Evolutionary conservation across 1,140 invertebrate species (phyloP).

Genomic region (Pectinophora gossypiella): DNA sequence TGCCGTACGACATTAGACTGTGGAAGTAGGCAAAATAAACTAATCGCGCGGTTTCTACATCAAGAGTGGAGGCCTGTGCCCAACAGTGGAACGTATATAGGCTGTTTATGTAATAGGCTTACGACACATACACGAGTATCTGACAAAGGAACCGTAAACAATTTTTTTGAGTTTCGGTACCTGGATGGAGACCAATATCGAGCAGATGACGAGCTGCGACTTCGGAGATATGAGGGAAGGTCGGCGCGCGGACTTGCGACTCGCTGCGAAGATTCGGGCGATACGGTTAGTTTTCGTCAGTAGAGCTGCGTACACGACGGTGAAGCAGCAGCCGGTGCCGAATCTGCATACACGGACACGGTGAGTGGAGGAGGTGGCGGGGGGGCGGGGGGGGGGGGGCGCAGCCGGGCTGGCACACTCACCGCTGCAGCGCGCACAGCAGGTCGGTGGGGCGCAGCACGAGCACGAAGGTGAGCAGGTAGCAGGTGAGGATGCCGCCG

Average conservation of each 20-base stretch:
- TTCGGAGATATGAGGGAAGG: slow-evolving; percentile 93
- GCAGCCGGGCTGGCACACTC: too few relatives aligned
- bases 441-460: slow-evolving; percentile 85
- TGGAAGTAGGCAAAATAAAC: too few relatives aligned
- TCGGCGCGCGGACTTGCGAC: slow-evolving; percentile 88
- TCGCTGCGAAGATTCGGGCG: slow-evolving; percentile 90
- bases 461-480: slow-evolving; percentile 90
- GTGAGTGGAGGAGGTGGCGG: background rate
- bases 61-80: too few relatives aligned
- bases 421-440: slow-evolving; percentile 87
- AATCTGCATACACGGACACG: slow-evolving; percentile 77
- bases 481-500: slow-evolving; percentile 92
- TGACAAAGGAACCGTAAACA: too few relatives aligned
- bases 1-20: too few relatives aligned
- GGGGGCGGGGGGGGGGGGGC: too few relatives aligned
- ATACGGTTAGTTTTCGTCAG: slow-evolving; percentile 93
- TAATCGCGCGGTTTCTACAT: too few relatives aligned
- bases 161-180: too few relatives aligned
- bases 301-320: slow-evolving; percentile 90
- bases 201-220: slow-evolving; percentile 92
- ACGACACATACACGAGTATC: too few relatives aligned
- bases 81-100: too few relatives aligned
- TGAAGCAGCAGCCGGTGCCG: slow-evolving; percentile 91
- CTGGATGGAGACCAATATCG: slow-evolving; percentile 79
- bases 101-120: too few relatives aligned